phyloP scores from a whole-genome alignment of 2,888 invertebrate species.

The Allygus modestus region DNA sequence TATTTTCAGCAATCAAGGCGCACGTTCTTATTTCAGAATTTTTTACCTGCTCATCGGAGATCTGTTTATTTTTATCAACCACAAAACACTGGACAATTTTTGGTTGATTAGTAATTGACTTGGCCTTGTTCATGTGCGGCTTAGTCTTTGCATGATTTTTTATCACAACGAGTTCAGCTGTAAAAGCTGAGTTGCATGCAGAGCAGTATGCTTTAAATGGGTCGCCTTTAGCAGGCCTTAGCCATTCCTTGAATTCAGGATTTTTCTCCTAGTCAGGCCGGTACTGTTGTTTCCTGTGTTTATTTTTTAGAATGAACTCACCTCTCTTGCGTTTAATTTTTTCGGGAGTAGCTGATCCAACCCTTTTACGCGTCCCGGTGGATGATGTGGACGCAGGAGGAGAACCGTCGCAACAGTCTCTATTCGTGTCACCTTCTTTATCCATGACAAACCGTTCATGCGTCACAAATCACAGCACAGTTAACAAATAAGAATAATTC shows the following conservation, averaged over 20 bases:
- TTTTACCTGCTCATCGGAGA: background rate
- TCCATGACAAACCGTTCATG: too few species aligned
- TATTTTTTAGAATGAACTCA: background rate
- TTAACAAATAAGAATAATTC: too few species aligned
- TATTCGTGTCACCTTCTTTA: too few species aligned
- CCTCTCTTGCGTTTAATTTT: background rate
- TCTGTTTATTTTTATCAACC: background rate
- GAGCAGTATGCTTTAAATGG: constrained; percentile 1
- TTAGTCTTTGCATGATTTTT: constrained; percentile 22
- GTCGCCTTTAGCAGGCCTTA: background rate
- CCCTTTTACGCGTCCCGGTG: background rate
- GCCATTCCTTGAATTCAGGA: constrained; percentile 24
- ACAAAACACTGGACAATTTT: background rate
- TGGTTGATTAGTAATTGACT: background rate
- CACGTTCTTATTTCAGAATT: background rate
- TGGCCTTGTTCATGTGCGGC: background rate
- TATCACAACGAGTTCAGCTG: background rate
- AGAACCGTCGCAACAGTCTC: too few species aligned
- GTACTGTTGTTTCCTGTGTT: background rate
- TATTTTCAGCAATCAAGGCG: background rate
- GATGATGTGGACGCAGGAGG: background rate
- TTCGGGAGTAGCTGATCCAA: constrained; percentile 9
- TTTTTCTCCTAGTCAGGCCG: background rate
- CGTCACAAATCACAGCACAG: too few species aligned
- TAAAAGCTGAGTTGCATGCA: background rate